A percentile compares a stretch with the other conserved stretches of the same genome.
These are phyloP conservation scores for Drosophila neotestacea DNA, from an alignment of 2,888 invertebrate species.

Conservation along the genomic window DNA sequence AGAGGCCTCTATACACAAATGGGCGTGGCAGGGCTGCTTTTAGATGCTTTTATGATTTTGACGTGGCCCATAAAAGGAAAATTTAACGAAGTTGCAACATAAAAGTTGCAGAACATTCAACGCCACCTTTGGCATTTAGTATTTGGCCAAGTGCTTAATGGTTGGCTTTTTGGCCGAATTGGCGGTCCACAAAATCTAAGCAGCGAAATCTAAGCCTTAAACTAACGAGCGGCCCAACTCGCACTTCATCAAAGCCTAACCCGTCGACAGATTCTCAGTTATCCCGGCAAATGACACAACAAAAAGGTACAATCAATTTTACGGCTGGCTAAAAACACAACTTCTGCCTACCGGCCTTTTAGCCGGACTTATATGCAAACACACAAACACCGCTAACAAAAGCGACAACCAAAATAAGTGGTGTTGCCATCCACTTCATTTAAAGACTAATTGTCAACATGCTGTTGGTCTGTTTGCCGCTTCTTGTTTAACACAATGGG, in stretches of 20 bases:
- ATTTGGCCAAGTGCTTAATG: slow-evolving; percentile 29
- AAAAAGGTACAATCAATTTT: slow-evolving; percentile 61
- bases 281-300: slow-evolving; percentile 6
- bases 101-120: slow-evolving; percentile 56
- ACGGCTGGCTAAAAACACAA: slow-evolving; percentile 24
- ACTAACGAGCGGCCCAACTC: slow-evolving; percentile 46
- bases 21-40: slow-evolving; percentile 44
- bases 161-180: slow-evolving; percentile 9
- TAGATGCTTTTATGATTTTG: slow-evolving; percentile 60
- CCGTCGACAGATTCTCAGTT: slow-evolving; percentile 7
- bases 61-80: slow-evolving; percentile 57
- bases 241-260: slow-evolving; percentile 11
- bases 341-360: slow-evolving; percentile 4
- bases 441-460: slow-evolving; percentile 74
- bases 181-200: slow-evolving; percentile 29
- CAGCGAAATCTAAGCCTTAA: slow-evolving; percentile 64
- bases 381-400: slow-evolving; percentile 7
- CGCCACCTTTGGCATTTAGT: slow-evolving; percentile 42
- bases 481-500: slow-evolving; percentile 39
- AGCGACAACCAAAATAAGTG: slow-evolving; percentile 18
- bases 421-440: slow-evolving; percentile 51
- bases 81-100: slow-evolving; percentile 75
- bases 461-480: slow-evolving; percentile 22
- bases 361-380: slow-evolving; percentile 23
- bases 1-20: not conserved